A percentile compares a stretch with the other conserved stretches of the same genome.
Conservation (phyloP, 2,113 vertebrate species). For the Coturnix japonica region DNA sequence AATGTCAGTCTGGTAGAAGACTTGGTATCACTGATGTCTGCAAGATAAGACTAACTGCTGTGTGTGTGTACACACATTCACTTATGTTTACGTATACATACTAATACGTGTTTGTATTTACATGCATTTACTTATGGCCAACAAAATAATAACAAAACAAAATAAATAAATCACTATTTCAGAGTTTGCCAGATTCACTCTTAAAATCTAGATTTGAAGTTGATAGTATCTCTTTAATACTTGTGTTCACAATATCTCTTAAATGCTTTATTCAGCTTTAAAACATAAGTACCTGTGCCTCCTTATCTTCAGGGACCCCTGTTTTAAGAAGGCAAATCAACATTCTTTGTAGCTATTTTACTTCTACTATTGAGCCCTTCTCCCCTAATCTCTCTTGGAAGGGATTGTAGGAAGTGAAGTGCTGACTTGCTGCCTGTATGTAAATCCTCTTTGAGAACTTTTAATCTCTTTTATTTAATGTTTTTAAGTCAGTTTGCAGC, state of each 20-base stretch:
- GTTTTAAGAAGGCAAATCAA: conserved; percentile 57
- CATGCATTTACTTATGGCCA: background rate
- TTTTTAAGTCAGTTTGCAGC: conserved; percentile 5
- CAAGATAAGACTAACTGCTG: background rate
- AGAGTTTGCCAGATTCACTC: background rate
- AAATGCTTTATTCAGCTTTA: conserved; percentile 40
- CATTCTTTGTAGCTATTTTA: conserved; percentile 53
- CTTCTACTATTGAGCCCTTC: conserved; percentile 46
- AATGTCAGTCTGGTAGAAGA: background rate
- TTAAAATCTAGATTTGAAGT: background rate
- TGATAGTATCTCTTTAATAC: background rate
- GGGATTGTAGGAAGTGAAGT: conserved; percentile 62
- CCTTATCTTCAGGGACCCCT: conserved; percentile 14
- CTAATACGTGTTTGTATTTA: background rate
- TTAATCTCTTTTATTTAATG: conserved; percentile 56
- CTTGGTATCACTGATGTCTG: background rate
- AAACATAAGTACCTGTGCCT: conserved; percentile 49
- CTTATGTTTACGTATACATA: background rate
- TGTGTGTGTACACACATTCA: background rate
- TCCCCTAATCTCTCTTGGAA: conserved; percentile 51
- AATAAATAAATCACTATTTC: background rate
- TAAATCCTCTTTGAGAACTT: conserved; percentile 70
- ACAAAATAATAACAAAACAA: background rate
- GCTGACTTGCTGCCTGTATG: conserved; percentile 59
- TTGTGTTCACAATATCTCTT: conserved; percentile 23